Conservation (phyloP, 2,113 vertebrate species). For the Phrynocephalus versicolor region DNA sequence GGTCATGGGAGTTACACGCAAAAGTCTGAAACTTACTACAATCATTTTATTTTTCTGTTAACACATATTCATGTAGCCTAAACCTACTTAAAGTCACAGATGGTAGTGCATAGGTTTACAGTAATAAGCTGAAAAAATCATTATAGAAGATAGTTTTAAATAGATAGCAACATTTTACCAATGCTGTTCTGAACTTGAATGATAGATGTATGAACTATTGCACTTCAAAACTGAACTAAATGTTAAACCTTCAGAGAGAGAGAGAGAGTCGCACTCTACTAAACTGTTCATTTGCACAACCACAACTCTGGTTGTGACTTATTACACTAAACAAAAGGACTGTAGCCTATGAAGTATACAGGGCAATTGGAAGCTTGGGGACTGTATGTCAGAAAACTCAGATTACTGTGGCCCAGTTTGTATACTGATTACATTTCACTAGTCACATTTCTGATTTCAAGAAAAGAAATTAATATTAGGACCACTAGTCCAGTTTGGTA, state of each 20-base stretch:
- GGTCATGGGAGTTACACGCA: not conserved
- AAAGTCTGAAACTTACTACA: not conserved
- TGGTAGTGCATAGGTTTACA: not conserved
- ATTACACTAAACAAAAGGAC: too few relatives aligned
- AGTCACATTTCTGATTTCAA: not conserved
- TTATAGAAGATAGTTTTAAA: not conserved
- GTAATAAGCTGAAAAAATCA: not conserved
- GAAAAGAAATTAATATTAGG: conserved; percentile 39
- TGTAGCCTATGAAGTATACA: too few relatives aligned
- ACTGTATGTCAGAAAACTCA: not conserved
- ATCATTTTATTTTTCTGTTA: not conserved
- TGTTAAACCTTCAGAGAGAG: not conserved
- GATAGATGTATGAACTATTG: not conserved
- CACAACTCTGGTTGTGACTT: too few relatives aligned
- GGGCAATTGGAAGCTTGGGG: not conserved
- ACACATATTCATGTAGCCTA: not conserved
- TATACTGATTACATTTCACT: not conserved
- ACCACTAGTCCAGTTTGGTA: conserved; percentile 33
- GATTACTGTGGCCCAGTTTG: not conserved
- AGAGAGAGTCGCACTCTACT: too few relatives aligned
- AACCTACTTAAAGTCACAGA: not conserved
- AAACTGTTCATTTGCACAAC: too few relatives aligned
- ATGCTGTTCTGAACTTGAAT: not conserved
- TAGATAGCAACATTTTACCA: conserved; percentile 10
- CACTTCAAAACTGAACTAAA: not conserved